Conservation (phyloP, 1,140 invertebrate species). For the Grapholita molesta region DNA sequence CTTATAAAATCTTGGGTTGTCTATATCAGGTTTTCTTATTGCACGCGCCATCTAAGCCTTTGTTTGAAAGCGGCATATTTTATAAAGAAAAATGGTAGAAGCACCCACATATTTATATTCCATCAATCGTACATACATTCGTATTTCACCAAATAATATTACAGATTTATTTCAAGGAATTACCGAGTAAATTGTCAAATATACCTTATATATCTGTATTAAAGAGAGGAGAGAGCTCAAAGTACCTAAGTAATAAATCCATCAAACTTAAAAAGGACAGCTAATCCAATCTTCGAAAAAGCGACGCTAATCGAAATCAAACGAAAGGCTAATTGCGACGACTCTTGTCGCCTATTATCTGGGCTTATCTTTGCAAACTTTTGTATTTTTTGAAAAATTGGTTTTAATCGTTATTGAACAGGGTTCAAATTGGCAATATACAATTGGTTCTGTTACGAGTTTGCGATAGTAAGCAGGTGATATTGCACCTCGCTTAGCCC, state of each 20-base stretch:
- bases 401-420: not conserved
- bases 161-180: no score
- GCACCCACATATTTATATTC: no score
- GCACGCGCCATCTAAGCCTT: no score
- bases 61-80: no score
- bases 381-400: not conserved
- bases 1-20: no score
- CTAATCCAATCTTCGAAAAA: not conserved
- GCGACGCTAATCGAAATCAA: slow-evolving; percentile 11
- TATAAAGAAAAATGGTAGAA: no score
- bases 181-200: not conserved
- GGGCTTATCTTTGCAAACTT: not conserved
- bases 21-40: no score
- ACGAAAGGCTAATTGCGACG: slow-evolving; percentile 10
- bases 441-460: not conserved
- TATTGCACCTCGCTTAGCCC: slow-evolving; percentile 22
- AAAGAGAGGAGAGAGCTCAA: not conserved
- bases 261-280: slow-evolving; percentile 1
- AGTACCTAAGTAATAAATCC: not conserved
- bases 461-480: not conserved
- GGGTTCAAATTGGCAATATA: not conserved
- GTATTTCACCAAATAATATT: no score
- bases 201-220: not conserved
- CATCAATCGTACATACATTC: no score
- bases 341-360: not conserved